A percentile compares a stretch with the other conserved stretches of the same genome.
Evolutionary conservation across 2,113 vertebrate species (phyloP).

Genomic region (Brachyhypopomus gauderio): DNA sequence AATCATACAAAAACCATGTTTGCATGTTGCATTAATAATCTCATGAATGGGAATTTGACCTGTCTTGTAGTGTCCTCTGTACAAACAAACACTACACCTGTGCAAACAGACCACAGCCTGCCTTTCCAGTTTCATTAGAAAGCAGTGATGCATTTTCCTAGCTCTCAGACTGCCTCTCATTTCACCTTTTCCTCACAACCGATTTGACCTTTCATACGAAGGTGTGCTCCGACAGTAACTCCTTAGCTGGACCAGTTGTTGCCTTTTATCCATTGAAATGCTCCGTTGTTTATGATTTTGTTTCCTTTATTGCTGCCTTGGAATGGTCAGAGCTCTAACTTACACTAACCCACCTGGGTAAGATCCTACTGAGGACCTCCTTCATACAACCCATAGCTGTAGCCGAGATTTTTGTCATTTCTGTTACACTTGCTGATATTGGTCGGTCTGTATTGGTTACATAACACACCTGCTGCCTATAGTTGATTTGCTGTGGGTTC

Average conservation of each 20-base stretch:
- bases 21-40: too few relatives aligned
- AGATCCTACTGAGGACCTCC: slow-evolving; percentile 32
- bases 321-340: slow-evolving; percentile 53
- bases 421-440: too few relatives aligned
- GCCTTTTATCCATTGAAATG: slow-evolving; percentile 1
- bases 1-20: too few relatives aligned
- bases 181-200: neutral
- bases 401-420: neutral
- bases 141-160: neutral
- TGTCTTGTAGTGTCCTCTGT: slow-evolving; percentile 5
- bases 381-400: neutral
- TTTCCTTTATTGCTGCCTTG: slow-evolving; percentile 43
- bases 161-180: neutral
- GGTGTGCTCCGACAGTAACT: neutral
- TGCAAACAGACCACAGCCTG: neutral
- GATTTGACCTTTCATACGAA: neutral
- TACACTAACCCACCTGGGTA: slow-evolving; percentile 53
- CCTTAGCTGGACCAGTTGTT: neutral
- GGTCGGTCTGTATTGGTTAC: too few relatives aligned
- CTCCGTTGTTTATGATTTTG: slow-evolving; percentile 23
- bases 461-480: too few relatives aligned
- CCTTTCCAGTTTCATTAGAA: neutral
- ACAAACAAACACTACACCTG: neutral
- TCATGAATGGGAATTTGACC: neutral
- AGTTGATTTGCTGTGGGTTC: neutral